Percentiles rank a stretch among this genome's conserved stretches.
Conservation (phyloP, 1,140 invertebrate species). For the Drosophila albomicans region DNA sequence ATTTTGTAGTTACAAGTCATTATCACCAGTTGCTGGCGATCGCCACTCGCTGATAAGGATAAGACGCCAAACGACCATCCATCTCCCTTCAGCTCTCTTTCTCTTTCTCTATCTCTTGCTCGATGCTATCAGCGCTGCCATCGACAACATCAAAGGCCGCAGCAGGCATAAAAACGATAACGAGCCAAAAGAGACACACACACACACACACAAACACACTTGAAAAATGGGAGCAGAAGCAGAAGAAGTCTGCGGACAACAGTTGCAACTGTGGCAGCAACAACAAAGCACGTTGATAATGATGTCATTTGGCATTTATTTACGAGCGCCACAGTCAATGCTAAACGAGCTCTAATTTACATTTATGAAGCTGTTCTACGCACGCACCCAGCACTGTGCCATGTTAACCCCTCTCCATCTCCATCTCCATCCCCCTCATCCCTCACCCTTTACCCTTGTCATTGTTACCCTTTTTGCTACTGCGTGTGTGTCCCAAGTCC, state of each 20-base stretch:
- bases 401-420: constrained; percentile 27
- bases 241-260: neutral
- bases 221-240: constrained; percentile 61
- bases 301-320: constrained; percentile 84
- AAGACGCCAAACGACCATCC: constrained; percentile 32
- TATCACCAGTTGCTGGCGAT: constrained; percentile 76
- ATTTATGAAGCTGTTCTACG: constrained; percentile 84
- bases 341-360: constrained; percentile 85
- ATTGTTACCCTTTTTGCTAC: constrained; percentile 16
- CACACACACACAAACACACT: neutral
- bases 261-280: constrained; percentile 8
- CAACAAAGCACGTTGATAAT: constrained; percentile 78
- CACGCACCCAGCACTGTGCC: constrained; percentile 67
- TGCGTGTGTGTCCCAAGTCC: constrained; percentile 70
- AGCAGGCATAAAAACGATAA: constrained; percentile 67
- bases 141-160: constrained; percentile 76
- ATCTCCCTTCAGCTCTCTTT: constrained; percentile 11
- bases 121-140: constrained; percentile 61
- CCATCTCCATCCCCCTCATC: neutral
- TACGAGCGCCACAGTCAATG: constrained; percentile 81
- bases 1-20: constrained; percentile 84
- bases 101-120: neutral
- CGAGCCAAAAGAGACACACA: constrained; percentile 69
- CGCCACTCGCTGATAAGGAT: constrained; percentile 66
- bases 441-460: neutral